Percentiles rank a stretch among this genome's conserved stretches.
These are phyloP conservation scores for Crambe crambe DNA, from an alignment of 37 sponge, comb jelly and placozoan genomes.

Conservation along the genomic window DNA sequence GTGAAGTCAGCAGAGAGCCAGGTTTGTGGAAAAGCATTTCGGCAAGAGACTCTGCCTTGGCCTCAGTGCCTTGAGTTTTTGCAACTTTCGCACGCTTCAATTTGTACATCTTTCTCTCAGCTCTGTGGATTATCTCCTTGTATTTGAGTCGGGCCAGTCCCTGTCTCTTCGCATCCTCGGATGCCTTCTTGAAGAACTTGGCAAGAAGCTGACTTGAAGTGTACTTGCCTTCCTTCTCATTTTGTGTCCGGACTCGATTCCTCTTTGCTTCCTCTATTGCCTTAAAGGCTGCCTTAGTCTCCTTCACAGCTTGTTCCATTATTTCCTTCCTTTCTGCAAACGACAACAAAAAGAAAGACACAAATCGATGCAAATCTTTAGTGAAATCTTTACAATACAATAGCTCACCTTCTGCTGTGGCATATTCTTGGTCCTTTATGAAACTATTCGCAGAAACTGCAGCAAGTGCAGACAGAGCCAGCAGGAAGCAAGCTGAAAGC, in stretches of 20 bases:
- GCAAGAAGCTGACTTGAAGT: constrained; percentile 18
- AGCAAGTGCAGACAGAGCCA: constrained; percentile 5
- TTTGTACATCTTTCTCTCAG: constrained; percentile 53
- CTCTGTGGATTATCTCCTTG: constrained; percentile 40
- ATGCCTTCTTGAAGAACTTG: constrained; percentile 44
- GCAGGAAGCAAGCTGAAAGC: not conserved
- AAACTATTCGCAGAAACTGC: constrained; percentile 2
- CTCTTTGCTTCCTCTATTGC: constrained; percentile 11
- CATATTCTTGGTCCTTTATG: not conserved
- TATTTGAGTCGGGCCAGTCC: constrained; percentile 34
- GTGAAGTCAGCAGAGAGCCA: constrained; percentile 31
- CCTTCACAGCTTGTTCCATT: constrained; percentile 19
- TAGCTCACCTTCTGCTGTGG: not conserved
- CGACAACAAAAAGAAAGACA: not conserved
- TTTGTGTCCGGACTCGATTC: not conserved
- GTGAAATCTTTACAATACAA: not conserved
- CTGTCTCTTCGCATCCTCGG: constrained; percentile 16
- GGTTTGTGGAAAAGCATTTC: constrained; percentile 50
- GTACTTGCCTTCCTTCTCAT: constrained; percentile 22
- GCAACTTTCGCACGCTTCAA: not conserved
- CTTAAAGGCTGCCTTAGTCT: constrained; percentile 10
- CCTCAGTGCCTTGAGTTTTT: constrained; percentile 3
- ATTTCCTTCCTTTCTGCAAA: constrained; percentile 10
- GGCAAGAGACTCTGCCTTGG: constrained; percentile 49
- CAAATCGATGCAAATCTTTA: not conserved